phyloP scores from a whole-genome alignment of 2,888 invertebrate species.

The Diabrotica balteata region DNA sequence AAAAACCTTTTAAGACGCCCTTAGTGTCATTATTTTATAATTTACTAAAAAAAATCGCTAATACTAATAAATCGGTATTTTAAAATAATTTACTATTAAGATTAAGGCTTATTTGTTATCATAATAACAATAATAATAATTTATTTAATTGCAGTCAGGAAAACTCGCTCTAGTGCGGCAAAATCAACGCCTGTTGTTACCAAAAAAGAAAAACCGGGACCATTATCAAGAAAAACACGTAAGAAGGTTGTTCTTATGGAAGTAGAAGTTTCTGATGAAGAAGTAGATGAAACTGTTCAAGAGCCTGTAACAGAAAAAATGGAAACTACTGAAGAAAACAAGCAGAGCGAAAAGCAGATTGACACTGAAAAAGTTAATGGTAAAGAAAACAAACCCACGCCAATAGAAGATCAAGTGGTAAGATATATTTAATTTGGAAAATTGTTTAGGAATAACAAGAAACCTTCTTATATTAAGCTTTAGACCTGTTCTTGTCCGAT shows the following conservation, averaged over 20 bases:
- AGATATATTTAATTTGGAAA: too few species aligned
- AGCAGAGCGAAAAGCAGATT: slow-evolving; percentile 31
- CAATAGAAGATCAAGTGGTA: too few species aligned
- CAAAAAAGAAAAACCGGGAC: slow-evolving; percentile 47
- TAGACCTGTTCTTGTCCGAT: too few species aligned
- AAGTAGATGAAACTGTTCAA: slow-evolving; percentile 2
- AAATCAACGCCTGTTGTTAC: slow-evolving; percentile 55
- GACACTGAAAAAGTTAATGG: slow-evolving; percentile 15
- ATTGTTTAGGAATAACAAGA: too few species aligned
- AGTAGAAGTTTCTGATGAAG: slow-evolving; percentile 59
- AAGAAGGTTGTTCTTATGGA: slow-evolving; percentile 59
- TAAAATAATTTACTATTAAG: too few species aligned
- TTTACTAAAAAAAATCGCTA: too few species aligned
- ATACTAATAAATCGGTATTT: too few species aligned
- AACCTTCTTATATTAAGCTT: too few species aligned
- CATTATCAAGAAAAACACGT: slow-evolving; percentile 54
- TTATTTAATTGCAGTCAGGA: slow-evolving; percentile 58
- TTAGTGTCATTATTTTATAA: too few species aligned
- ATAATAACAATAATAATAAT: too few species aligned
- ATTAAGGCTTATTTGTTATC: too few species aligned
- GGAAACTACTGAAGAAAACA: slow-evolving; percentile 30
- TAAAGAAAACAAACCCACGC: slow-evolving; percentile 7
- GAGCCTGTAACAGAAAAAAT: slow-evolving; percentile 7
- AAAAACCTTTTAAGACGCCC: too few species aligned
- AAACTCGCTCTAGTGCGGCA: slow-evolving; percentile 64